Base-by-base conservation (phyloP, 2,113 vertebrate genomes). In the Crocuta crocuta region DNA sequence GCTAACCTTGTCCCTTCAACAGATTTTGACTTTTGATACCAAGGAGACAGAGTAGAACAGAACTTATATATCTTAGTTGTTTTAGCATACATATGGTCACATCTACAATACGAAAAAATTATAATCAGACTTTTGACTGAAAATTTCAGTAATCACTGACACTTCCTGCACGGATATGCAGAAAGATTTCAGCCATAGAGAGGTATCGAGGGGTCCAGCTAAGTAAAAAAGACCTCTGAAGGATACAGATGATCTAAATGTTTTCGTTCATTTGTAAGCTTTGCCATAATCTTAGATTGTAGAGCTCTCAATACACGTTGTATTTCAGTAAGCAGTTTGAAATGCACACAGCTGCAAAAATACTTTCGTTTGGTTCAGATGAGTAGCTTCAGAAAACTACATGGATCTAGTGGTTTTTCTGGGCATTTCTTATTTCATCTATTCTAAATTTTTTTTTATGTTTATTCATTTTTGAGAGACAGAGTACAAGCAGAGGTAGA, bases 111-210 rank as follows among this genome's bases (percentile, higher is more conserved):
- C 58, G 76, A 10, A 90, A 79, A 68, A 89, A 95, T 66, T 61
- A 33, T 45, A 89, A 81, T 78, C 86, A 74, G 87, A 84, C 68
- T 96, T 93, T 58, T 96, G 84, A 63, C 31, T 84, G 82, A 94
- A 79, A 65, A 94, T 89, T 70, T 89, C 65, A 92, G 79, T 73
- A 82, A 68, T 74, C 83, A 33, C 53, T 87, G 68, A 8, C 26
- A 73, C 10, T 78, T 95, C 24, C 43, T 55, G 17, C n/a, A 1
- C 58, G 76, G 73, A 63, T 93, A 35, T 66, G 7, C n/a, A 96
- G 89, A 65, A 81, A 81, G 68, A 26, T 17, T 35, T 26, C 7
- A 31, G 71, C 28, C 35, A 17, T 15, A 66, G 79, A 53, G 63
- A 68, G n/a, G 26, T 10, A 28, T 9, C 63, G 73, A 63, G 68